phyloP scores from a whole-genome alignment of 2,113 vertebrate genomes.

The Centropristis striata region DNA sequence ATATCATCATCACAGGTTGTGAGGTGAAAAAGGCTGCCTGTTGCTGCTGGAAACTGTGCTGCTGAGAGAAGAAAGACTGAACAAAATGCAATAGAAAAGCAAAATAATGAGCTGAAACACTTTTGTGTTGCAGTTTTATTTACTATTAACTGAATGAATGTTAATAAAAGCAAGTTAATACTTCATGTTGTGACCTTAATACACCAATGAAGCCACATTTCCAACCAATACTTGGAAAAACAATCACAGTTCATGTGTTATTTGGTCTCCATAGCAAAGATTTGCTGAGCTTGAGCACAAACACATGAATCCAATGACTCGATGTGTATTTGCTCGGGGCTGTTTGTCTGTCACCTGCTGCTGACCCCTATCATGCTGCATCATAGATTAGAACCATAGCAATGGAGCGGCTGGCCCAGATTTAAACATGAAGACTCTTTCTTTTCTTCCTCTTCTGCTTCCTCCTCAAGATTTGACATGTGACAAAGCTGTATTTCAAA shows the following conservation, averaged over 20 bases:
- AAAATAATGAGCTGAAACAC: neutral
- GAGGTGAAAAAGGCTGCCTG: neutral
- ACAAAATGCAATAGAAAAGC: neutral
- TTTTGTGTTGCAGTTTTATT: neutral
- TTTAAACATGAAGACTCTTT: slow-evolving; percentile 17
- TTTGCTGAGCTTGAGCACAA: slow-evolving; percentile 32
- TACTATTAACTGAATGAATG: neutral
- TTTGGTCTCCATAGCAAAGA: slow-evolving; percentile 29
- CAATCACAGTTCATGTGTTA: neutral
- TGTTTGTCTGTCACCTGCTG: slow-evolving; percentile 62
- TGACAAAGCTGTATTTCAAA: neutral
- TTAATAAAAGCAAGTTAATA: neutral
- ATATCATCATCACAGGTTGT: neutral
- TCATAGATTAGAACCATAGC: slow-evolving; percentile 53
- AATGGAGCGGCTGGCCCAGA: slow-evolving; percentile 17
- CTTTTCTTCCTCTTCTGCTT: neutral
- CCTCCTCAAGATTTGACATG: neutral
- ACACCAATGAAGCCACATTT: slow-evolving; percentile 3
- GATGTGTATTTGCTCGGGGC: slow-evolving; percentile 50
- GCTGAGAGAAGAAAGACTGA: neutral
- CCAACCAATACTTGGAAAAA: neutral
- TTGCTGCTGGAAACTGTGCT: neutral
- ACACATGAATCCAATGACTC: slow-evolving; percentile 27
- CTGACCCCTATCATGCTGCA: slow-evolving; percentile 57
- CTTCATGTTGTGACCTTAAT: neutral